A percentile compares a stretch with the other conserved stretches of the same genome.
Evolutionary conservation across 2,888 invertebrate genomes (phyloP).

Genomic region (Cephus spinipes): DNA sequence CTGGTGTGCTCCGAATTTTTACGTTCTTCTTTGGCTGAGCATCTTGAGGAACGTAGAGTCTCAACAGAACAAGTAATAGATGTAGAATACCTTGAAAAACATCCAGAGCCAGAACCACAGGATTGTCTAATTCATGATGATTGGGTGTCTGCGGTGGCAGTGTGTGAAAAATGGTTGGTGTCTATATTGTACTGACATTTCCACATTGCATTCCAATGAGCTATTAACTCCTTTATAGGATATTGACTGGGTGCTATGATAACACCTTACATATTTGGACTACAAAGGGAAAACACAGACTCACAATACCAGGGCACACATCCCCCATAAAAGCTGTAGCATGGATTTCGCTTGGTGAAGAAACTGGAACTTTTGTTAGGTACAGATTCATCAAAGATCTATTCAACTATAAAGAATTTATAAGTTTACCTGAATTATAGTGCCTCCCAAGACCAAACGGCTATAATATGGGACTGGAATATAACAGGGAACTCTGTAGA

Average conservation of each 20-base stretch:
- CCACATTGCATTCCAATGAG: neutral
- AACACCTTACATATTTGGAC: constrained; percentile 93
- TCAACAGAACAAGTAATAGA: constrained; percentile 88
- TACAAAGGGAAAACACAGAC: constrained; percentile 83
- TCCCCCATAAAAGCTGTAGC: constrained; percentile 89
- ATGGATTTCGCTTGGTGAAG: constrained; percentile 81
- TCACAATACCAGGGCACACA: constrained; percentile 88
- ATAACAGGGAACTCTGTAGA: constrained; percentile 79
- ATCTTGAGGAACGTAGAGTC: constrained; percentile 79
- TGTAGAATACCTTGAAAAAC: constrained; percentile 91
- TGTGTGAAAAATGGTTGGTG: constrained; percentile 75
- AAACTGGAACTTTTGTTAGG: constrained; percentile 79
- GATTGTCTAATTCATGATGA: constrained; percentile 95
- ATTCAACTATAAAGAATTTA: neutral
- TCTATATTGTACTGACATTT: neutral
- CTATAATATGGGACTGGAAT: constrained; percentile 91
- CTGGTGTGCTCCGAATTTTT: constrained; percentile 87
- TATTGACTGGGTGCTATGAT: constrained; percentile 93
- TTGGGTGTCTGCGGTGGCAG: constrained; percentile 93
- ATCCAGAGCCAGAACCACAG: constrained; percentile 92
- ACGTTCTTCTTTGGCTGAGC: constrained; percentile 77
- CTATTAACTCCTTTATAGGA: constrained; percentile 70
- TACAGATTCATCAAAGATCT: constrained; percentile 44
- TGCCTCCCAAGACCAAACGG: constrained; percentile 93
- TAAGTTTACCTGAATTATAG: constrained; percentile 62